A percentile compares a stretch with the other conserved stretches of the same genome.
phyloP scores from a whole-genome alignment of 2,113 vertebrate genomes.

The Formicarius rufipectus region DNA sequence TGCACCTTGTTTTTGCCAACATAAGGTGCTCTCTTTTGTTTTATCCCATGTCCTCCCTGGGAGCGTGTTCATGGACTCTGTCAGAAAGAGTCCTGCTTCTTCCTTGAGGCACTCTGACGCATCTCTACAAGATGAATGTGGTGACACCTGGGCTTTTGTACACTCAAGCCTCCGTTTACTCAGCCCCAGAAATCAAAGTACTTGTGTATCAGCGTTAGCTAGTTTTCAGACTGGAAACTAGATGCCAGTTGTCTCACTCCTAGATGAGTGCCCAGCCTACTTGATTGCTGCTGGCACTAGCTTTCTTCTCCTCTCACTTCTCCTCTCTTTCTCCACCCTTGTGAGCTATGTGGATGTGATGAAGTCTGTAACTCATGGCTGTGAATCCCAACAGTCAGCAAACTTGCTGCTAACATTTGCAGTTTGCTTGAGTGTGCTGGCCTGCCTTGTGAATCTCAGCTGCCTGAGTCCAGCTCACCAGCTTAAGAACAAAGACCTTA shows the following conservation, averaged over 20 bases:
- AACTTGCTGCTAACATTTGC: not conserved
- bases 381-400: not conserved
- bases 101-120: not conserved
- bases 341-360: accelerated
- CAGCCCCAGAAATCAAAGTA: not conserved
- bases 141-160: not conserved
- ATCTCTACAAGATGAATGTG: not conserved
- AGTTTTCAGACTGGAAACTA: not conserved
- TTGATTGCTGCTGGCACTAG: not conserved
- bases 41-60: not conserved
- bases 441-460: not conserved
- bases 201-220: not conserved
- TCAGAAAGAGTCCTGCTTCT: not conserved
- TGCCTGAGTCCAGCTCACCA: not conserved
- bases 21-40: not conserved
- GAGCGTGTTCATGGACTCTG: not conserved
- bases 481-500: not conserved
- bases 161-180: not conserved
- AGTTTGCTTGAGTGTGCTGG: not conserved
- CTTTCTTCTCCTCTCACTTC: not conserved
- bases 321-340: not conserved
- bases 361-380: not conserved
- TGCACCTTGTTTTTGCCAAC: not conserved
- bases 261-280: not conserved
- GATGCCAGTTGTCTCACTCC: not conserved